Evolutionary conservation across 2,888 invertebrate species (phyloP), one percentile per base, ranked within the genome.

Genomic region (Drosophila koepferae): DNA sequence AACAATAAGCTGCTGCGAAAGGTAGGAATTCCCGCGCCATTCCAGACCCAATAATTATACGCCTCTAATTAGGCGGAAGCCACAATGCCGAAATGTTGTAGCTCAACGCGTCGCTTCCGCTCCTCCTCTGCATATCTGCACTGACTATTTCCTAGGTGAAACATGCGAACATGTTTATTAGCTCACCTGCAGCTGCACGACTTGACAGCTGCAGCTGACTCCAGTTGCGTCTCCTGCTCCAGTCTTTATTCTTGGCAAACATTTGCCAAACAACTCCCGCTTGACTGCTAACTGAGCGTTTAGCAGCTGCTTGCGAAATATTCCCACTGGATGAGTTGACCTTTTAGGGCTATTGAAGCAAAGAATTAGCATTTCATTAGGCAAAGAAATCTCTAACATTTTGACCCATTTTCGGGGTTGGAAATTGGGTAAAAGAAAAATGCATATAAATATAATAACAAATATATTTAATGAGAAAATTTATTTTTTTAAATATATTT

Each of bases 1-100:
- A 84, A 82, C 73, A 85, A 87, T 63, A 83, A 88, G 60, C 58
- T 90, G 66, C 72, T 86, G 65, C 83, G 85, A 73, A 91, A 91
- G 90, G 91, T 91, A 90, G 78, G 88, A 55, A 31, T 36, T 28
- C 36, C 28, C 54, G 54, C 49, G 48, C 46, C 60, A 69, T 48
- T 55, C 63, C 61, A 66, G 61, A 62, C 70, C 79, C 55, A 61
- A 63, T 81, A 81, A 86, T 89, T 82, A 84, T 58, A 61, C 46
- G 58, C 44, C 63, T 65, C 67, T 81, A 84, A 82, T 87, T 79
- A 87, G 74, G 81, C 90, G 89, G 86, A 90, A 90, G 80, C 59
- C 38, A 23, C 54, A 6, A n/a, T n/a, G 28, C 28, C 28, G n/a
- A 43, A 43, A 43, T 2, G n/a, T n/a, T n/a, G 49, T 31, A 12